Base-by-base conservation (phyloP, 2,797 vertebrate species). In the Acomys russatus region DNA sequence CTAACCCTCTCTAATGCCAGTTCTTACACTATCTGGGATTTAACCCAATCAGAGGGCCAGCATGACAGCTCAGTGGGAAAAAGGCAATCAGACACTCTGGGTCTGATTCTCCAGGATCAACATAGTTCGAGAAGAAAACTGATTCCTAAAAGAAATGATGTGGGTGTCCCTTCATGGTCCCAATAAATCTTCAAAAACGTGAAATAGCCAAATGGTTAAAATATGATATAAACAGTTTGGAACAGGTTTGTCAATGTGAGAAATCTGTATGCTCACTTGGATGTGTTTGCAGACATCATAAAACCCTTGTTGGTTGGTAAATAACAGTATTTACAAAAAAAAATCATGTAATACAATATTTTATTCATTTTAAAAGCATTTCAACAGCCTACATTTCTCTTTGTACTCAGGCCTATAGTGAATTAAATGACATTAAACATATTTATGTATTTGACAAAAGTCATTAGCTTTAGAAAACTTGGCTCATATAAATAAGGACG, bases 341-440 rank as follows among this genome's bases (percentile, higher is more conserved):
- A 33, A 38, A 96, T 86, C 33, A 90, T 63, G 44, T 11, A 88
- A 77, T 28, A 51, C 22, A 59, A 15, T 3, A 73, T 51, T 76
- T 93, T 61, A 83, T 79, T 22, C 92, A 9, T 15, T 92, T 89
- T 73, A 83, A 15, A 33, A 87, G 79, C 61, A 77, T 76, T 71
- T 82, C 61, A 83, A 59, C 9, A 91, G 28, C 1, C 3, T 77
- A 66, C 44, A 66, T 90, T 73, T 38, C 20, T 74, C 20, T 74
- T 44, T 74, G 71, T 23, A 74, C 25, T 93, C 23, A 83, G 35
- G 22, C 17, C 56, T 61, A 6, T 56, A 56, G 64, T 85, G 87
- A 94, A 33, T 44, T 11, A 79, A 87, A 82, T n/a, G 22, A 17
- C 56, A 80, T 68, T 54, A 91, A 85, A 83, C 68, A 73, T 87